Evolutionary conservation across 2,888 invertebrate species (phyloP).

Genomic region (Elmis aenea): DNA sequence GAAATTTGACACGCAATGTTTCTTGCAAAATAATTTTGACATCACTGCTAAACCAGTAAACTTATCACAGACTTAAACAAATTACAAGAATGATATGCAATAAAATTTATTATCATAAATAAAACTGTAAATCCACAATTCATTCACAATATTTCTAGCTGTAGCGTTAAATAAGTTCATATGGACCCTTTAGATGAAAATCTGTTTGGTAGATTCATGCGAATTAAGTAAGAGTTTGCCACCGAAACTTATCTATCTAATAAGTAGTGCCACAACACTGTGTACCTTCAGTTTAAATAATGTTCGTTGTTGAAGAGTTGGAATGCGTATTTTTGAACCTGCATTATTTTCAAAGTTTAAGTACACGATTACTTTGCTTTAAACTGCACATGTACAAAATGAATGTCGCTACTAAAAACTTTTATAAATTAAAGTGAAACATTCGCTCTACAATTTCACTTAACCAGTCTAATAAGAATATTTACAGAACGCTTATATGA

Average conservation of each 20-base stretch:
- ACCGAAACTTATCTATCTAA: conserved; percentile 9
- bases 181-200: conserved; percentile 16
- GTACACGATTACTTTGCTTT: conserved; percentile 15
- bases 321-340: conserved; percentile 13
- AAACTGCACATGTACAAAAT: background rate
- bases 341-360: conserved; percentile 15
- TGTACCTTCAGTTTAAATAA: conserved; percentile 16
- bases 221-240: conserved; percentile 16
- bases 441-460: too few relatives aligned
- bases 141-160: too few relatives aligned
- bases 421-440: too few relatives aligned
- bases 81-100: conserved; percentile 27
- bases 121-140: too few relatives aligned
- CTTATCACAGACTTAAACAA: conserved; percentile 33
- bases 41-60: conserved; percentile 12
- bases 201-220: conserved; percentile 13
- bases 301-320: conserved; percentile 15
- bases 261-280: conserved; percentile 12
- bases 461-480: too few relatives aligned
- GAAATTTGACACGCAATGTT: background rate
- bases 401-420: too few relatives aligned
- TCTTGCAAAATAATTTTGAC: background rate
- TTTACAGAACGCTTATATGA: conserved; percentile 17
- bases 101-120: conserved; percentile 16
- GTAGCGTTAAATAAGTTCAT: too few relatives aligned